A percentile compares a stretch with the other conserved stretches of the same genome.
These are phyloP conservation scores for Hyphantria cunea DNA, from an alignment of 1,140 invertebrate species.

Conservation along the genomic window DNA sequence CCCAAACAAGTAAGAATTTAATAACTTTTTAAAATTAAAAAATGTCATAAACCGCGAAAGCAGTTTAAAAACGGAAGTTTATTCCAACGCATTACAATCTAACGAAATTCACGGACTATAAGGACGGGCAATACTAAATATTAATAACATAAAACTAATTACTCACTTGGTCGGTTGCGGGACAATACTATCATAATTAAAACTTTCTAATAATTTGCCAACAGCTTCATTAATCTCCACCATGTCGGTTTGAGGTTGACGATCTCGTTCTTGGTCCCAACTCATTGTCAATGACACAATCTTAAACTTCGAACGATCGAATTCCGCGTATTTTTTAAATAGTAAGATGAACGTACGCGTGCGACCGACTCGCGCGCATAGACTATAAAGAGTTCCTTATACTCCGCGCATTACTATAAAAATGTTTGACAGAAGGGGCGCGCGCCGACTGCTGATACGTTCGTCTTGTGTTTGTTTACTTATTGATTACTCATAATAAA, in stretches of 20 bases:
- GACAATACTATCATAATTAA: conserved; percentile 73
- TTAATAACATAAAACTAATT: not conserved
- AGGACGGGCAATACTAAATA: too few relatives aligned
- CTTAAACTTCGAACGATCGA: not conserved
- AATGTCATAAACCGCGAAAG: too few relatives aligned
- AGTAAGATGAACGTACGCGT: conserved; percentile 50
- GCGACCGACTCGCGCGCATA: conserved; percentile 73
- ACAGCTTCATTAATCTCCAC: conserved; percentile 72
- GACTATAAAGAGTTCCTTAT: conserved; percentile 78
- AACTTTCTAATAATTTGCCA: conserved; percentile 65
- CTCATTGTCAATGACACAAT: conserved; percentile 51
- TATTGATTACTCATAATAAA: conserved; percentile 38
- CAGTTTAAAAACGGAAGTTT: too few relatives aligned
- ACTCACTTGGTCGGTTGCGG: conserved; percentile 68
- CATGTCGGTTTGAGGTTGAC: conserved; percentile 47
- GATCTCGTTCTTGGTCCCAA: conserved; percentile 59
- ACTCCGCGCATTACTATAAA: conserved; percentile 66
- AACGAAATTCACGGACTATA: not conserved
- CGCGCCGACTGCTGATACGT: conserved; percentile 45
- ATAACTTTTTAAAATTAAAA: too few relatives aligned
- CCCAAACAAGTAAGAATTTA: too few relatives aligned
- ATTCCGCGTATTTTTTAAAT: conserved; percentile 13
- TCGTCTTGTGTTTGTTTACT: conserved; percentile 47
- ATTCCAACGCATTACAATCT: too few relatives aligned
- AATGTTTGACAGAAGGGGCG: conserved; percentile 52